Evolutionary conservation across 2,797 vertebrate species (phyloP).

Genomic region (Rachycentron canadum): DNA sequence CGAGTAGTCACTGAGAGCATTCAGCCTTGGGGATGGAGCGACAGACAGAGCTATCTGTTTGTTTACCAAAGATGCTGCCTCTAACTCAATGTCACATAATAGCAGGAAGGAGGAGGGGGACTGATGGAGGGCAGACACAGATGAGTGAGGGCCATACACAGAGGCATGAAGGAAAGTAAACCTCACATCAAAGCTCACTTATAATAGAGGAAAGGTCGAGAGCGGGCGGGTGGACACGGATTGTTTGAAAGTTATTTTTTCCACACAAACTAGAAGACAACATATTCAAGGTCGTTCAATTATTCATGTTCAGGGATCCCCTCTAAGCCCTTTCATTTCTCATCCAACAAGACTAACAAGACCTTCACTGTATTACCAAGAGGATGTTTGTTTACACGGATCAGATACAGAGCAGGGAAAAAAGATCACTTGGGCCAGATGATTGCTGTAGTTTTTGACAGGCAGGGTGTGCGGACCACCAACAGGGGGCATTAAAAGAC

Average conservation of each 20-base stretch:
- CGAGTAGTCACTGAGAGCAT: conserved; percentile 63
- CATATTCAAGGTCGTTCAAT: conserved; percentile 64
- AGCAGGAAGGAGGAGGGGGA: not conserved
- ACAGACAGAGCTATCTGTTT: conserved; percentile 51
- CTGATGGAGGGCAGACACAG: conserved; percentile 17
- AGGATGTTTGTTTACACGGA: conserved; percentile 65
- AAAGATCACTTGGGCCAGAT: conserved; percentile 30
- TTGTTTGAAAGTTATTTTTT: conserved; percentile 44
- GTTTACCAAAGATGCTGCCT: conserved; percentile 52
- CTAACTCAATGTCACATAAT: conserved; percentile 23
- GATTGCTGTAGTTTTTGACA: conserved; percentile 16
- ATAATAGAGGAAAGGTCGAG: conserved; percentile 33
- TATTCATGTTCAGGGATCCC: conserved; percentile 68
- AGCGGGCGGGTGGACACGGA: conserved; percentile 23
- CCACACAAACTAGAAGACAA: conserved; percentile 40
- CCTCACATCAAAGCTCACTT: conserved; percentile 38
- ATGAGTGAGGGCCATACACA: conserved; percentile 24
- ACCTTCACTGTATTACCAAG: conserved; percentile 51
- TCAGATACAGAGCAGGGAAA: conserved; percentile 41
- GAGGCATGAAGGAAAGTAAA: conserved; percentile 26
- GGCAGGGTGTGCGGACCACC: conserved; percentile 3
- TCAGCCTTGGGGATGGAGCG: conserved; percentile 44
- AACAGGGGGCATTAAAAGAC: conserved; percentile 51
- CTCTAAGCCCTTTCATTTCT: conserved; percentile 41
- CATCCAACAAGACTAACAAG: conserved; percentile 66